Evolutionary conservation across 1,140 invertebrate genomes (phyloP), one percentile per base, ranked within the genome.

Genomic region (Planococcus citri): DNA sequence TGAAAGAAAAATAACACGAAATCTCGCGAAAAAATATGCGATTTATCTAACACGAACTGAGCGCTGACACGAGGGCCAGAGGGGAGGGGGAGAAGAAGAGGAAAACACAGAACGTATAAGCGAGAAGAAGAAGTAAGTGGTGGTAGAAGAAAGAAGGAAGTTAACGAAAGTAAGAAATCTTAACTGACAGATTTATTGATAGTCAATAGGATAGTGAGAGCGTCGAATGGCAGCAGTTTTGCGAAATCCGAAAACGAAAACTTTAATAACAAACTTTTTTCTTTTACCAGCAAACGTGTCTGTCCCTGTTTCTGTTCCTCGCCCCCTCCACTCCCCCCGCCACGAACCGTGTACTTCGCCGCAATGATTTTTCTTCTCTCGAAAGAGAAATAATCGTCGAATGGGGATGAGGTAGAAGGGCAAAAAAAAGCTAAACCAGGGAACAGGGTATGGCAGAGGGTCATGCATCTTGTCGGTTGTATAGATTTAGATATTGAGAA

Each of bases 121-220:
- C n/a, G 37, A 41, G 37, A 71, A 78, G 69, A 72, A 64, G 41
- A 64, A 70, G 24, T 10, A 20, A 20, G 17, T 10, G n/a, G n/a
- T n/a, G n/a, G 29, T 33, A 33, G 3, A 33, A 6, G 29, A 33
- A 20, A n/a, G 57, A 64, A 64, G 60, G 21, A 64, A 64, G 60
- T 64, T 64, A 64, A 64, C 60, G 60, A 64, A 64, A 64, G 60
- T 64, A 64, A 64, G 60, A 64, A 64, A 64, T 64, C 60, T 64
- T 64, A 64, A 64, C 60, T 64, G 60, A 64, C 60, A 64, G 60
- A 64, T 64, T 64, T 64, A 64, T 64, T 64, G 60, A 64, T 64
- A 64, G 60, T 64, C 60, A 64, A 64, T 64, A 27, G 60, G 60
- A 64, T 64, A 3, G 12, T 9, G 41, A 14, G 41, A 64, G 22